These are phyloP conservation scores for Virgularia gustaviana DNA, from an alignment of 92 coral and sea anemone species.

Conservation along the genomic window DNA sequence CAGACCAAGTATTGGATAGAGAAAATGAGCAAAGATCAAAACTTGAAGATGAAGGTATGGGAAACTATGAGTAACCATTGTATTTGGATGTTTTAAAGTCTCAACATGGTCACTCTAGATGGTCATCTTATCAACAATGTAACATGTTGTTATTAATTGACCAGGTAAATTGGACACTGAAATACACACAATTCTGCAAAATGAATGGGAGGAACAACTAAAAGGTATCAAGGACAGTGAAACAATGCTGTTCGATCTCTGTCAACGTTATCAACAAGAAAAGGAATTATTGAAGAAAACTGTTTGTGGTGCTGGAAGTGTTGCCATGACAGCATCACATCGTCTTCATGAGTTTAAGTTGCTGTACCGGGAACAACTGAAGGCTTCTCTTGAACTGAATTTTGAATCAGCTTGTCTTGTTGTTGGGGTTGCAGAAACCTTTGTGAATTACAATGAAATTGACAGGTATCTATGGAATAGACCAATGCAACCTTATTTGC, in stretches of 20 bases:
- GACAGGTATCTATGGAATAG: slow-evolving; percentile 3
- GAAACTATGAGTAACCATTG: no score
- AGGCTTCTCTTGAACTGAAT: slow-evolving; percentile 67
- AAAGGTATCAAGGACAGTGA: slow-evolving; percentile 69
- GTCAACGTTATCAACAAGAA: slow-evolving; percentile 73
- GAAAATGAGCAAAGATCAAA: slow-evolving; percentile 50
- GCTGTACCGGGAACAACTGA: slow-evolving; percentile 66
- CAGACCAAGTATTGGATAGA: not conserved
- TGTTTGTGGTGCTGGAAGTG: slow-evolving; percentile 69
- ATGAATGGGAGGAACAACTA: slow-evolving; percentile 53
- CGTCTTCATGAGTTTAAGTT: slow-evolving; percentile 74
- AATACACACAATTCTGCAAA: slow-evolving; percentile 59
- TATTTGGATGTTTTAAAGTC: not conserved
- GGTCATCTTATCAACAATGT: no score
- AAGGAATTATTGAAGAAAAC: slow-evolving; percentile 58
- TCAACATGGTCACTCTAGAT: no score
- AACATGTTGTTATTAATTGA: no score
- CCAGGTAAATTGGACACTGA: slow-evolving; percentile 78
- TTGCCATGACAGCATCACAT: slow-evolving; percentile 72
- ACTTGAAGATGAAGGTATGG: slow-evolving; percentile 69
- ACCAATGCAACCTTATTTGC: no score
- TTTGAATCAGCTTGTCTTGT: slow-evolving; percentile 67
- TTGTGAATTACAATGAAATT: slow-evolving; percentile 21
- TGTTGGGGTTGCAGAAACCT: slow-evolving; percentile 77
- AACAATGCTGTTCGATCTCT: slow-evolving; percentile 61